Evolutionary conservation across 2,888 invertebrate genomes (phyloP), one percentile per base, ranked within the genome.

Genomic region (Sphecodes monilicornis): DNA sequence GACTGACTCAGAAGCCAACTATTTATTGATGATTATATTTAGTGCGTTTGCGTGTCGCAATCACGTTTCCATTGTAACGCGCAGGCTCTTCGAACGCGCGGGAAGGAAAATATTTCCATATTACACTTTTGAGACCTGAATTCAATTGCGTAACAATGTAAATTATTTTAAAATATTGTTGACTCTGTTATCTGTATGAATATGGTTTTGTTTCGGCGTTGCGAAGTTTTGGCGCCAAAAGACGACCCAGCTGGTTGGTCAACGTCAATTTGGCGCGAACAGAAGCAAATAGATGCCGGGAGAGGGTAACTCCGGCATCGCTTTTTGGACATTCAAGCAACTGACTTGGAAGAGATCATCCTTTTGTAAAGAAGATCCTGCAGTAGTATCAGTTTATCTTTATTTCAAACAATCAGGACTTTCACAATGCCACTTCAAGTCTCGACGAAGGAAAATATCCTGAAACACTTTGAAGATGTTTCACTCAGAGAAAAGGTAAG

Each of bases 371-470:
- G 10, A 50, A n/a, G 5, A 16, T 18, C n/a, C 11, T 32, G 0
- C 13, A 29, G 26, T 39, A 26, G 1, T 26, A 18, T 54, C 5
- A 36, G 3, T 54, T 50, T 13, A 6, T 1, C 13, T n/a, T 66
- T 1, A 3, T 36, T 22, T 36, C 36, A 22, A 66, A 8, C 18
- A 36, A 36, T 66, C 29, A 3, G 3, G 22, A 66, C 0, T 10
- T 66, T 66, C 66, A 91, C 41, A 54, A 93, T 93, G 90, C 89
- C 90, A 90, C 91, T 95, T 26, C 92, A 93, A 80, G 80, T 91
- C 22, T 93, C 93, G 0, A 94, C 93, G 26, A 95, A 95, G 80
- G 93, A 94, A 76, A 95, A 95, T 82, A 91, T 95, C 36, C 90
- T 89, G 16, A 91, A 90, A 64, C 88, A 90, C 22, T 78, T 94